Percentiles rank a stretch among this genome's conserved stretches.
Conservation (phyloP, 2,888 invertebrate genomes). For the Drosophila austrosaltans region DNA sequence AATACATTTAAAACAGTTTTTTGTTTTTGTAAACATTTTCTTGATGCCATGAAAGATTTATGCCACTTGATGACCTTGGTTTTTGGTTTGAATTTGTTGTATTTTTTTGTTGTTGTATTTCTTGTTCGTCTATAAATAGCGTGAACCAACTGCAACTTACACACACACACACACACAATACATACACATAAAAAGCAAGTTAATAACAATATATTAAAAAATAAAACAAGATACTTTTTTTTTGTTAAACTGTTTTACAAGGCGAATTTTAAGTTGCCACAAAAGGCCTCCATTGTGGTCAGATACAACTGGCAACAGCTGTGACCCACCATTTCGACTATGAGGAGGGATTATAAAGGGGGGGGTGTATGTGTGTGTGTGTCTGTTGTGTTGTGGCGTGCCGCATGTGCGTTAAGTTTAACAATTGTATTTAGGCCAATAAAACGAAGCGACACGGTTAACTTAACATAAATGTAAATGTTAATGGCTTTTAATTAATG, state of each 20-base stretch:
- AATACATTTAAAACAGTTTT: slow-evolving; percentile 6
- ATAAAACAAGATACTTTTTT: slow-evolving; percentile 45
- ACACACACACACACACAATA: slow-evolving; percentile 43
- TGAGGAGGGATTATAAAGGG: not conserved
- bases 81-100: slow-evolving; percentile 44
- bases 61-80: slow-evolving; percentile 68
- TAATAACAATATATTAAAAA: slow-evolving; percentile 52
- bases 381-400: slow-evolving; percentile 27
- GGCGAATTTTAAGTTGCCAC: slow-evolving; percentile 51
- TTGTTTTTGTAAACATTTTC: slow-evolving; percentile 22
- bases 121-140: slow-evolving; percentile 59
- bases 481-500: slow-evolving; percentile 51
- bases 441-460: slow-evolving; percentile 58
- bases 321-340: slow-evolving; percentile 40
- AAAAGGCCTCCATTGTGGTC: slow-evolving; percentile 43
- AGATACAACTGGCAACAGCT: slow-evolving; percentile 41
- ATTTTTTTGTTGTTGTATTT: slow-evolving; percentile 51
- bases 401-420: slow-evolving; percentile 42
- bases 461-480: slow-evolving; percentile 35
- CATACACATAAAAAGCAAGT: slow-evolving; percentile 24
- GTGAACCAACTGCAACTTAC: slow-evolving; percentile 44
- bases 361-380: slow-evolving; percentile 13
- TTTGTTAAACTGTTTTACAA: slow-evolving; percentile 58
- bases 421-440: slow-evolving; percentile 63
- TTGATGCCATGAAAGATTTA: slow-evolving; percentile 58